phyloP scores from a whole-genome alignment of 2,113 vertebrate species.

The Crotalus horridus region DNA sequence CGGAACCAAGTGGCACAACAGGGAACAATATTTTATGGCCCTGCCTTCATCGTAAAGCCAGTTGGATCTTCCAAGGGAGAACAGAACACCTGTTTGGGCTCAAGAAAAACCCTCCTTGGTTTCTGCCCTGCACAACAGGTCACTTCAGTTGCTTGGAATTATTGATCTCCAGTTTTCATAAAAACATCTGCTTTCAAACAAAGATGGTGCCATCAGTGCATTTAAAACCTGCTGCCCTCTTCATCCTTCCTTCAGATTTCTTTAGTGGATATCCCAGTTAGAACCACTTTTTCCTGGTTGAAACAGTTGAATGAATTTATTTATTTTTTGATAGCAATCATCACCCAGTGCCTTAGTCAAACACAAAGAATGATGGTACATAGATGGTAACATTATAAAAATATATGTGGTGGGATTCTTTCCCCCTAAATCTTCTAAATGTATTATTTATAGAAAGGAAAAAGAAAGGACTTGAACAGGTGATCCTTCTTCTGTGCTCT shows the following conservation, averaged over 20 bases:
- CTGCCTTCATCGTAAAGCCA: not conserved
- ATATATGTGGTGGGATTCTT: not conserved
- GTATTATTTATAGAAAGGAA: not conserved
- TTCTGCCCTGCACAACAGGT: not conserved
- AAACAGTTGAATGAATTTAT: not conserved
- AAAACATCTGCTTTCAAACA: slow-evolving; percentile 18
- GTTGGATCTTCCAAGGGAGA: not conserved
- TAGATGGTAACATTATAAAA: not conserved
- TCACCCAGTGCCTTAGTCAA: not conserved
- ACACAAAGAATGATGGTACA: not conserved
- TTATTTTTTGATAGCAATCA: not conserved
- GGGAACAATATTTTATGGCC: not conserved
- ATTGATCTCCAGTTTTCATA: slow-evolving; percentile 40
- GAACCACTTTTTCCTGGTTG: not conserved
- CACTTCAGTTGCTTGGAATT: not conserved
- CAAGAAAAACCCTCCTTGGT: not conserved
- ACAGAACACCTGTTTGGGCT: not conserved
- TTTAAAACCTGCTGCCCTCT: not conserved
- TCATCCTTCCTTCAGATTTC: not conserved
- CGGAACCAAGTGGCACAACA: not conserved
- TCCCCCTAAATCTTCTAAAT: not conserved
- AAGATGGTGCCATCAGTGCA: not conserved
- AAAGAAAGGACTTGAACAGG: not conserved
- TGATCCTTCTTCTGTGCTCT: not conserved
- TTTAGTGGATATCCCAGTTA: not conserved